Conservation (phyloP, 2,888 invertebrate genomes). For the Cancer borealis region DNA sequence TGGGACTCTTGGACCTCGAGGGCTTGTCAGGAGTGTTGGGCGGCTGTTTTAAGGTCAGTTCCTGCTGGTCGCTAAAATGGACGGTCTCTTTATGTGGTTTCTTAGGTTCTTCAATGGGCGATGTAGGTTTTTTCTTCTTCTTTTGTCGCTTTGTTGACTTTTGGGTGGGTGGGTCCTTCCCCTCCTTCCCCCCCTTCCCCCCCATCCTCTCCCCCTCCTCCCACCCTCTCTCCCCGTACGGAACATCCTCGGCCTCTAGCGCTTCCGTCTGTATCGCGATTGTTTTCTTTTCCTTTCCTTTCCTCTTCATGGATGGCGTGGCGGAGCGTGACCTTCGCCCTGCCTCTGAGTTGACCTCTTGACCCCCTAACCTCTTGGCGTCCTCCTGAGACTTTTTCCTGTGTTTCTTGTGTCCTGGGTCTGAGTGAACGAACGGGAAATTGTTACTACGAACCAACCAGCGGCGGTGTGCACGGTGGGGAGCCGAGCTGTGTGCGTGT, state of each 20-base stretch:
- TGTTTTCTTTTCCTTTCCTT: constrained; percentile 61
- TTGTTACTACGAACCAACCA: constrained; percentile 51
- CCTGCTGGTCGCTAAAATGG: constrained; percentile 58
- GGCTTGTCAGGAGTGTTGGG: neutral
- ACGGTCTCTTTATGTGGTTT: constrained; percentile 46
- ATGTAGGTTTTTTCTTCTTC: constrained; percentile 38
- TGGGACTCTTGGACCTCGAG: neutral
- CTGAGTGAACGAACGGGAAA: constrained; percentile 65
- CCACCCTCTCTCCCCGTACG: neutral
- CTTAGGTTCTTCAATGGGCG: constrained; percentile 25
- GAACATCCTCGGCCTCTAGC: neutral
- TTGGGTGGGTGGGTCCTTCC: neutral
- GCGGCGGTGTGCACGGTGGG: neutral
- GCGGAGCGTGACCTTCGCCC: constrained; percentile 63
- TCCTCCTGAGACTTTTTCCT: constrained; percentile 58
- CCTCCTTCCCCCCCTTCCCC: neutral
- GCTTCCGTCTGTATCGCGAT: constrained; percentile 58
- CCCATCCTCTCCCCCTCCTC: constrained; percentile 2
- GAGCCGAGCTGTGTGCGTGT: constrained; percentile 10
- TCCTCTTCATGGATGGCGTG: constrained; percentile 66
- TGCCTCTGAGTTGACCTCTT: constrained; percentile 66
- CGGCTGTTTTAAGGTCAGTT: neutral
- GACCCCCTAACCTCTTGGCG: constrained; percentile 64
- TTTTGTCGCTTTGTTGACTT: constrained; percentile 42
- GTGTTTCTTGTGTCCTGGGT: constrained; percentile 64